phyloP scores from a whole-genome alignment of 2,888 invertebrate genomes.

The Papilio elwesi region DNA sequence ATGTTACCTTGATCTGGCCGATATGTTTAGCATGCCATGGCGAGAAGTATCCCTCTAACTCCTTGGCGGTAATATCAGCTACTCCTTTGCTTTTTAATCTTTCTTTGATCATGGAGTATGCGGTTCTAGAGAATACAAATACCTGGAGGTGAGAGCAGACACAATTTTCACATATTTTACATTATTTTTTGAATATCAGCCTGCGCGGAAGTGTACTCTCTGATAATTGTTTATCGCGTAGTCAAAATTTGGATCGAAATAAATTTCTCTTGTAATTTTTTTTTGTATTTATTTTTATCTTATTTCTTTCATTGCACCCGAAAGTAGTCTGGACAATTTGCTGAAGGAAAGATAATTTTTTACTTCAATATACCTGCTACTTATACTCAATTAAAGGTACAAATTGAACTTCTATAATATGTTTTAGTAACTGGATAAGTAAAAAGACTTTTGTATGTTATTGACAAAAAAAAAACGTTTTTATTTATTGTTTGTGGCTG shows the following conservation, averaged over 20 bases:
- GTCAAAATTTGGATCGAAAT: constrained; percentile 47
- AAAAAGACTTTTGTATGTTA: no score
- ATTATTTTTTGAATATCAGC: constrained; percentile 32
- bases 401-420: no score
- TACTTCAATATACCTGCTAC: no score
- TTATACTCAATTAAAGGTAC: no score
- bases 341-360: no score
- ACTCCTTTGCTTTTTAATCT: constrained; percentile 91
- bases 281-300: no score
- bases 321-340: neutral
- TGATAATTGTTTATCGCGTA: constrained; percentile 19
- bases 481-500: no score
- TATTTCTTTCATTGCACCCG: constrained; percentile 5
- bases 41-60: constrained; percentile 92
- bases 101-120: constrained; percentile 93
- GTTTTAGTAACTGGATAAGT: no score
- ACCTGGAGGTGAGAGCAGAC: constrained; percentile 87
- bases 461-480: no score
- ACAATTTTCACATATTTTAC: constrained; percentile 60
- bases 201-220: constrained; percentile 53
- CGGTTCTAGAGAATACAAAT: constrained; percentile 93
- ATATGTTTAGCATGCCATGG: constrained; percentile 94
- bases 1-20: constrained; percentile 87
- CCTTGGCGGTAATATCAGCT: constrained; percentile 88
- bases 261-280: constrained; percentile 44